Conservation (phyloP, 2,113 vertebrate genomes). For the Tichodroma muraria region DNA sequence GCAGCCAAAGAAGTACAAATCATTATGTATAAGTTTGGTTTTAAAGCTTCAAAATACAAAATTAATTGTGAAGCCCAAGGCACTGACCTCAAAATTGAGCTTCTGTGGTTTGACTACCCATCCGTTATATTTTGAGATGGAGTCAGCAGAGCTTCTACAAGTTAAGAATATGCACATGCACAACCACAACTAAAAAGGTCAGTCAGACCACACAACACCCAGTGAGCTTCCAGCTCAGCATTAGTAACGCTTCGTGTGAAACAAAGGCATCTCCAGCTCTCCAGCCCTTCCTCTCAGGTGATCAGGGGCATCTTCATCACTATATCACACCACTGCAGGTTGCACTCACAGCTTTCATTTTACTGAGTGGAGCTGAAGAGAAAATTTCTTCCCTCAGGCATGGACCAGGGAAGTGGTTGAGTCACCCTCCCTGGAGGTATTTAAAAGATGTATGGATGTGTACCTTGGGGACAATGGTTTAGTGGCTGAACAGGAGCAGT, state of each 20-base stretch:
- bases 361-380: background rate
- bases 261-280: background rate
- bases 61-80: slow-evolving; percentile 41
- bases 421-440: background rate
- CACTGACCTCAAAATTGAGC: slow-evolving; percentile 34
- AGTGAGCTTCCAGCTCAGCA: background rate
- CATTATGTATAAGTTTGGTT: slow-evolving; percentile 13
- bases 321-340: background rate
- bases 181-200: slow-evolving; percentile 23
- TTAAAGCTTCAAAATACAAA: slow-evolving; percentile 27
- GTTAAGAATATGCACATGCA: background rate
- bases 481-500: background rate
- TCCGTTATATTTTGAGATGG: slow-evolving; percentile 3
- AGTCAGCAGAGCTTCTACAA: slow-evolving; percentile 11
- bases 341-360: background rate
- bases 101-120: slow-evolving; percentile 53
- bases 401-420: background rate
- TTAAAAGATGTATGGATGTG: background rate
- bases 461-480: background rate
- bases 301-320: background rate
- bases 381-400: background rate
- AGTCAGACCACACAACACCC: slow-evolving; percentile 1
- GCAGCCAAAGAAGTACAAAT: slow-evolving; percentile 21
- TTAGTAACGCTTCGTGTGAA: background rate
- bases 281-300: background rate